Conservation (phyloP, 2,797 vertebrate species). For the Lophius americanus region DNA sequence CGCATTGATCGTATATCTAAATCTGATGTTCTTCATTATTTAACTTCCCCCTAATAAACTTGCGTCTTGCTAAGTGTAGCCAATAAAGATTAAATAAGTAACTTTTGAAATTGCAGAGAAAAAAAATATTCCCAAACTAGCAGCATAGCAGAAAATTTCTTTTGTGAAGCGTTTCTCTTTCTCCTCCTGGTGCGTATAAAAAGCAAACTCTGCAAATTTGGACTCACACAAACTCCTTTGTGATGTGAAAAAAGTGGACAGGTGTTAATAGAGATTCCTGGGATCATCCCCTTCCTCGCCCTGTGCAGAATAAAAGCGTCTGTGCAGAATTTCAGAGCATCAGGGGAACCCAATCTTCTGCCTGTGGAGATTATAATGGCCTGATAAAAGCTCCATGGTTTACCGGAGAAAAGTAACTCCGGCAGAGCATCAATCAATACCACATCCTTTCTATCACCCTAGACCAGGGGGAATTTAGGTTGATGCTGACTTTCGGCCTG, state of each 20-base stretch:
- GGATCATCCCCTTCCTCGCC: constrained; percentile 52
- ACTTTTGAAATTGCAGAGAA: constrained; percentile 7
- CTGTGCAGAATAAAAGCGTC: constrained; percentile 56
- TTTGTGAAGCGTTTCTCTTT: constrained; percentile 25
- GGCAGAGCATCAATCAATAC: constrained; percentile 47
- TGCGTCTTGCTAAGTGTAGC: not conserved
- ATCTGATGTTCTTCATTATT: not conserved
- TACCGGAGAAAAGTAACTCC: constrained; percentile 45
- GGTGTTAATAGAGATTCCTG: constrained; percentile 69
- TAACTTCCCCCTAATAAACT: not conserved
- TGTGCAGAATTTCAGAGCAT: constrained; percentile 53
- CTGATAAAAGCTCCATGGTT: constrained; percentile 60
- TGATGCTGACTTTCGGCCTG: constrained; percentile 53
- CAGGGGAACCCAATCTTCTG: constrained; percentile 66
- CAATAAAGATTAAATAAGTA: not conserved
- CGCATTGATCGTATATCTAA: not conserved
- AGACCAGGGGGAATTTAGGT: constrained; percentile 31
- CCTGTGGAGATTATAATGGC: constrained; percentile 52
- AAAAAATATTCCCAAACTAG: constrained; percentile 13
- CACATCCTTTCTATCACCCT: constrained; percentile 51
- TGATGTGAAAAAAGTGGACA: constrained; percentile 64
- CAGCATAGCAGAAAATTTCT: constrained; percentile 19
- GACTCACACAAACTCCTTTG: constrained; percentile 57
- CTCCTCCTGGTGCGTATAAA: constrained; percentile 16
- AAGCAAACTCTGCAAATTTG: constrained; percentile 53